Conservation (phyloP, 2,797 vertebrate genomes). For the Mormyrus hasselquistii region DNA sequence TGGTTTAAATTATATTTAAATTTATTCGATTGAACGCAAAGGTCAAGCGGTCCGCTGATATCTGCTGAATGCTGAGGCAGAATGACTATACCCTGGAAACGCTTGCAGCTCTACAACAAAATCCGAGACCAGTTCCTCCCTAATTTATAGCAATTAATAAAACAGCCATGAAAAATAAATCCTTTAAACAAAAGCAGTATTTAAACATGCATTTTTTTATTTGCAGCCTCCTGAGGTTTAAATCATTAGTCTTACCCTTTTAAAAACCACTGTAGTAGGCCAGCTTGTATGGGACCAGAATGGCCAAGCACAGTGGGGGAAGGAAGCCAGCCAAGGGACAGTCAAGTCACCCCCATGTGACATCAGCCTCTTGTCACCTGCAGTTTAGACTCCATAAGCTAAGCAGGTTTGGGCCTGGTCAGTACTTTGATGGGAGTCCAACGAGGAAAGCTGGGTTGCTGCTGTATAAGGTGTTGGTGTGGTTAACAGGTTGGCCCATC, state of each 20-base stretch:
- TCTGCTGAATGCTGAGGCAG: constrained; percentile 30
- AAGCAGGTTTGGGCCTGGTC: not conserved
- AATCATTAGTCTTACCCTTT: not conserved
- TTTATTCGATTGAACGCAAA: constrained; percentile 48
- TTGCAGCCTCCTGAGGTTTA: not conserved
- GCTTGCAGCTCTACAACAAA: not conserved
- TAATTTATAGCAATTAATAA: not conserved
- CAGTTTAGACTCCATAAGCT: not conserved
- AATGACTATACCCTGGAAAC: constrained; percentile 29
- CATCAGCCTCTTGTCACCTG: not conserved
- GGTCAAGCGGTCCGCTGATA: constrained; percentile 64
- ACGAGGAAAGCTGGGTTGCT: not conserved
- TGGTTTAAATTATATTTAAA: constrained; percentile 62
- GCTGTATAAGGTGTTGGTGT: not conserved
- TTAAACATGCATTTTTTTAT: not conserved
- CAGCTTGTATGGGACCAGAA: not conserved
- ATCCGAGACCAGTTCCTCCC: not conserved
- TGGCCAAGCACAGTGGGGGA: not conserved
- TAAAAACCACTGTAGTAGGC: not conserved
- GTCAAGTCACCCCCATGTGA: not conserved
- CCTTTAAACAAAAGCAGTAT: not conserved
- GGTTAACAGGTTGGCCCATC: not conserved
- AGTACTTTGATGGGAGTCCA: not conserved
- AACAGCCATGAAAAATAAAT: not conserved
- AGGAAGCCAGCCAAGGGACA: not conserved